Conservation (phyloP, 2,113 vertebrate species). For the Anoura caudifer region DNA sequence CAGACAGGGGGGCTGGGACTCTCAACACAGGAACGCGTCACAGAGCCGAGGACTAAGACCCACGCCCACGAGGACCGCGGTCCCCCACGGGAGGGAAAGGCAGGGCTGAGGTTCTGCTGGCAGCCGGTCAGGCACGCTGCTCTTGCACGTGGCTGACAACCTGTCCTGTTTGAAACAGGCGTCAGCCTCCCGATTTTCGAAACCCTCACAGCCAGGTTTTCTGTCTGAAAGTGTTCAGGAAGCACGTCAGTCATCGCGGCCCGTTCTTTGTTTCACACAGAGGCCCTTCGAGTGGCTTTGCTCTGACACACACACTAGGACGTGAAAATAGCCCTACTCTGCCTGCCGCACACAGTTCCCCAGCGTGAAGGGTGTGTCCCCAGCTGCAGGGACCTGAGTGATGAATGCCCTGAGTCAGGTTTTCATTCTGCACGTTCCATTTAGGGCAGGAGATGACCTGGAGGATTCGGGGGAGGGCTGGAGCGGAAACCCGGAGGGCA, state of each 20-base stretch:
- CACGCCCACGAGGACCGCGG: not conserved
- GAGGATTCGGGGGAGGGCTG: no score
- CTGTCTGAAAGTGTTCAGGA: not conserved
- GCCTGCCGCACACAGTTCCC: not conserved
- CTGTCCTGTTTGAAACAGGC: not conserved
- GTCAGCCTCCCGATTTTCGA: not conserved
- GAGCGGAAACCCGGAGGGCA: no score
- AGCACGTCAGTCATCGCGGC: not conserved
- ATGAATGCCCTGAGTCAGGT: constrained; percentile 35
- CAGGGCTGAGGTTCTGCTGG: not conserved
- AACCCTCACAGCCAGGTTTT: not conserved
- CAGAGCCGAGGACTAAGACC: not conserved
- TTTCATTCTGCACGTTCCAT: no score
- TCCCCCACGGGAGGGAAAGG: not conserved
- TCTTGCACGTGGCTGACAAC: not conserved
- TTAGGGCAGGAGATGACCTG: no score
- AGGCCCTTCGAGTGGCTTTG: not conserved
- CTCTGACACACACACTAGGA: not conserved
- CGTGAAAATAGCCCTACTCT: not conserved
- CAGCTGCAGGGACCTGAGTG: constrained; percentile 60
- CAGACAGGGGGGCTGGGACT: not conserved
- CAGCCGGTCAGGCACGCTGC: not conserved
- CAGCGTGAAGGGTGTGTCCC: constrained; percentile 59
- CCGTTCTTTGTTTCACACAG: not conserved
- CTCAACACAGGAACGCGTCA: no score